These are phyloP conservation scores for Gasteruption jaculator DNA, from an alignment of 2,888 invertebrate genomes.

Conservation along the genomic window DNA sequence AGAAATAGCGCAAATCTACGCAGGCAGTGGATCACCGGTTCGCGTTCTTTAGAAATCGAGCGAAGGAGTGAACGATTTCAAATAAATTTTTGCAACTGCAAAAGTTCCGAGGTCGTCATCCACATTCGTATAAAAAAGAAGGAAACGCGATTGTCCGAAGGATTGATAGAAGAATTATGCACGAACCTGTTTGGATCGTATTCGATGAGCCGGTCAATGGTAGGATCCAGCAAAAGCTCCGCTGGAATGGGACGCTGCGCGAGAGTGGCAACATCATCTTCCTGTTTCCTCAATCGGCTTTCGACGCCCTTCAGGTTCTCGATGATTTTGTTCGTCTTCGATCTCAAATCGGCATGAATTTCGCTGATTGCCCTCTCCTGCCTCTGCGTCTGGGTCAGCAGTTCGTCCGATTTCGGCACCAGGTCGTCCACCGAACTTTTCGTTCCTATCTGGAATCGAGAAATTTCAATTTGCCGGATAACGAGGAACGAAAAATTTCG, in stretches of 20 bases:
- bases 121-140: no score
- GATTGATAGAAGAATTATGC: no score
- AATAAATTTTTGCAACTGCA: no score
- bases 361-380: conserved; percentile 84
- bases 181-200: conserved; percentile 70
- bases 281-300: conserved; percentile 77
- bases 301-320: conserved; percentile 84
- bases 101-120: no score
- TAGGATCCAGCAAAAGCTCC: conserved; percentile 71
- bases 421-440: conserved; percentile 83
- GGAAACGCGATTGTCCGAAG: no score
- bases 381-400: conserved; percentile 78
- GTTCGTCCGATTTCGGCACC: conserved; percentile 80
- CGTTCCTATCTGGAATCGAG: conserved; percentile 60
- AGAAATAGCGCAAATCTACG: no score
- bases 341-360: conserved; percentile 75
- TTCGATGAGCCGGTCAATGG: conserved; percentile 74
- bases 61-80: no score
- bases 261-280: conserved; percentile 74
- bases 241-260: conserved; percentile 73
- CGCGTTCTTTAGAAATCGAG: no score
- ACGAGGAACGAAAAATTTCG: no score
- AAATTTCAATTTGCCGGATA: background rate
- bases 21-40: no score
- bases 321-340: conserved; percentile 82